Percentiles rank a stretch among this genome's conserved stretches.
Conservation (phyloP, 2,797 vertebrate genomes). For the Peromyscus melanophrys region DNA sequence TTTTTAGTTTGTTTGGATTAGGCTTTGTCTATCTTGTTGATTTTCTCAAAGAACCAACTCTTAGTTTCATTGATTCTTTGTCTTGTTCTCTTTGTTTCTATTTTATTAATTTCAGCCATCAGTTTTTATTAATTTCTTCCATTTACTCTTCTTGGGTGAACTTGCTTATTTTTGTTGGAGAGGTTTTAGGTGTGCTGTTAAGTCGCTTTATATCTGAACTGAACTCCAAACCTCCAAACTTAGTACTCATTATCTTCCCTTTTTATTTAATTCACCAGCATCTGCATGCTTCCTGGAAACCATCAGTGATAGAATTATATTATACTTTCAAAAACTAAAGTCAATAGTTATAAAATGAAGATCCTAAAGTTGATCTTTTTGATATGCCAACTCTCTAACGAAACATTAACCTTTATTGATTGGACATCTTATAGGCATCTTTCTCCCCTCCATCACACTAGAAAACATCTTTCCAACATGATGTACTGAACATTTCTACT, state of each 20-base stretch:
- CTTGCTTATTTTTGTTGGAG: no score
- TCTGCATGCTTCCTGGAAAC: neutral
- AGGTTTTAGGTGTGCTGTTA: no score
- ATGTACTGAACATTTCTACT: neutral
- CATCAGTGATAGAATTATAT: neutral
- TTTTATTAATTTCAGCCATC: no score
- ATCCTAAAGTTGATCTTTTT: neutral
- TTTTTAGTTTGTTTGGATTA: no score
- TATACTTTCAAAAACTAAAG: neutral
- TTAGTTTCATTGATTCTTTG: no score
- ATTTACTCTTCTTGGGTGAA: no score
- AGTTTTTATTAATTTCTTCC: no score
- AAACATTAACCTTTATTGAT: neutral
- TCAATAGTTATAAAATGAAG: neutral
- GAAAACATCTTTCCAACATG: neutral
- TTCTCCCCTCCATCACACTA: neutral
- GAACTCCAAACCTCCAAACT: neutral
- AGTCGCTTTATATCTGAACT: neutral
- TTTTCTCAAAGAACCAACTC: no score
- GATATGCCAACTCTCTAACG: neutral
- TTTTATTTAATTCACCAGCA: neutral
- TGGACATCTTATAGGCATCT: neutral
- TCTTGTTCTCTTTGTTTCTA: no score
- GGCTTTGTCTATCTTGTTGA: no score
- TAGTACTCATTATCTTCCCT: neutral